Percentiles rank a stretch among this genome's conserved stretches.
Conservation (phyloP, 2,113 vertebrate genomes). For the Cynoglossus semilaevis region DNA sequence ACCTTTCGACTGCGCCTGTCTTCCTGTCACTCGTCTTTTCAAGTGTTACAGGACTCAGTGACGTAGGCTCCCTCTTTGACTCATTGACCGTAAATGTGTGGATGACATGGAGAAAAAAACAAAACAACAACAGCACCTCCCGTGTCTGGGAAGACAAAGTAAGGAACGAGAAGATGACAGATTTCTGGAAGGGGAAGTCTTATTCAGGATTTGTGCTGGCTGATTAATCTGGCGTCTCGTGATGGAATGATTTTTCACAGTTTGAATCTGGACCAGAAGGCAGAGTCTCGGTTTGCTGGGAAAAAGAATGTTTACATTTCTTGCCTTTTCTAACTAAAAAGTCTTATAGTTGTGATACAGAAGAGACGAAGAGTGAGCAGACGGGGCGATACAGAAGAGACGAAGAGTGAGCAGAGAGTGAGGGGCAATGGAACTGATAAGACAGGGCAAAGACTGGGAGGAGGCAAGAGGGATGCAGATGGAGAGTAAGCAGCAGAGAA, state of each 20-base stretch:
- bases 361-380: slow-evolving; percentile 12
- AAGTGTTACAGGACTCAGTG: slow-evolving; percentile 20
- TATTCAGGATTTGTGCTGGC: slow-evolving; percentile 60
- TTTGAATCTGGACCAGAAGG: too few species aligned
- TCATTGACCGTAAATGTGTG: slow-evolving; percentile 25
- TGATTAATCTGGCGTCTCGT: not conserved
- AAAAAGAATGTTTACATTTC: slow-evolving; percentile 1
- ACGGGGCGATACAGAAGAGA: slow-evolving; percentile 5
- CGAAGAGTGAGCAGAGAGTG: slow-evolving; percentile 12
- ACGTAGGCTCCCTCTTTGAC: slow-evolving; percentile 25
- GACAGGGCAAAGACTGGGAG: slow-evolving; percentile 17
- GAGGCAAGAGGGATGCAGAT: slow-evolving; percentile 10
- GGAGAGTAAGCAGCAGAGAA: slow-evolving; percentile 58
- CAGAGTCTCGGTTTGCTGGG: too few species aligned
- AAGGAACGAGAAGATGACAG: slow-evolving; percentile 43
- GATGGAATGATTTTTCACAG: slow-evolving; percentile 11
- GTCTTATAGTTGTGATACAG: slow-evolving; percentile 1
- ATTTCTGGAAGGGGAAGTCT: slow-evolving; percentile 52
- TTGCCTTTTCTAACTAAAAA: slow-evolving; percentile 11
- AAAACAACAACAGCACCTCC: slow-evolving; percentile 6
- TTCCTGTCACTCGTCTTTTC: slow-evolving; percentile 38
- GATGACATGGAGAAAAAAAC: slow-evolving; percentile 27
- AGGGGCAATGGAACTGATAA: slow-evolving; percentile 14
- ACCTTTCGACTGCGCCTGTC: slow-evolving; percentile 46
- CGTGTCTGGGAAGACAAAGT: slow-evolving; percentile 48